Percentiles rank a stretch among this genome's conserved stretches.
Evolutionary conservation across 1,140 invertebrate genomes (phyloP).

Genomic region (Brachionus asplanchnoidis): DNA sequence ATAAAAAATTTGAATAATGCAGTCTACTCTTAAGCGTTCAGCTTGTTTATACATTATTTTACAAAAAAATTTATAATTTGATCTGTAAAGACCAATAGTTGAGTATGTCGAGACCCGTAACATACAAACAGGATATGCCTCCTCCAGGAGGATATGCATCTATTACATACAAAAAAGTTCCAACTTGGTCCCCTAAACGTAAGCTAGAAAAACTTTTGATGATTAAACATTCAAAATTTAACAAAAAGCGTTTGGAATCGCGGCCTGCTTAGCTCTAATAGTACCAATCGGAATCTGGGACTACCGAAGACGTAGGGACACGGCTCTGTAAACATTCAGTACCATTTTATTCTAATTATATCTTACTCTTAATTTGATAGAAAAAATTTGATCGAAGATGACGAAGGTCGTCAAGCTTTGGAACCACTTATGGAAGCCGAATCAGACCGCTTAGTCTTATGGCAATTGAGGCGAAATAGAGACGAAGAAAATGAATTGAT

Average conservation of each 20-base stretch:
- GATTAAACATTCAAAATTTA: neutral
- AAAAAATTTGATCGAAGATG: conserved; percentile 63
- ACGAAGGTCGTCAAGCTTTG: conserved; percentile 68
- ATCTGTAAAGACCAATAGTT: neutral
- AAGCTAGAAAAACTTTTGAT: neutral
- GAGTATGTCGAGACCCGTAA: conserved; percentile 4
- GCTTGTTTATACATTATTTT: conserved; percentile 15
- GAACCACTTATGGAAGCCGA: conserved; percentile 73
- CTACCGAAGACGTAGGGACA: neutral
- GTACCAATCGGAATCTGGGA: conserved; percentile 40
- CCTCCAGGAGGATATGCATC: conserved; percentile 29
- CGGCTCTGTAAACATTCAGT: neutral
- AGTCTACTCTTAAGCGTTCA: neutral
- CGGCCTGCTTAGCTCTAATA: neutral
- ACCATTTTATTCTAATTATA: neutral
- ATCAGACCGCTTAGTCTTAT: conserved; percentile 63
- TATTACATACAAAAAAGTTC: conserved; percentile 19
- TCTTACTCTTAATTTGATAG: neutral
- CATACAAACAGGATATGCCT: conserved; percentile 41
- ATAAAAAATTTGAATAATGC: conserved; percentile 18
- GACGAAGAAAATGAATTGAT: conserved; percentile 79
- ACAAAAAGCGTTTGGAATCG: neutral
- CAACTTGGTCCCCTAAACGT: conserved; percentile 31
- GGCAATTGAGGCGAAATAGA: conserved; percentile 71
- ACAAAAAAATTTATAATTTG: neutral